Evolutionary conservation across 2,888 invertebrate species (phyloP), one percentile per base, ranked within the genome.

Genomic region (Tipula confusa): DNA sequence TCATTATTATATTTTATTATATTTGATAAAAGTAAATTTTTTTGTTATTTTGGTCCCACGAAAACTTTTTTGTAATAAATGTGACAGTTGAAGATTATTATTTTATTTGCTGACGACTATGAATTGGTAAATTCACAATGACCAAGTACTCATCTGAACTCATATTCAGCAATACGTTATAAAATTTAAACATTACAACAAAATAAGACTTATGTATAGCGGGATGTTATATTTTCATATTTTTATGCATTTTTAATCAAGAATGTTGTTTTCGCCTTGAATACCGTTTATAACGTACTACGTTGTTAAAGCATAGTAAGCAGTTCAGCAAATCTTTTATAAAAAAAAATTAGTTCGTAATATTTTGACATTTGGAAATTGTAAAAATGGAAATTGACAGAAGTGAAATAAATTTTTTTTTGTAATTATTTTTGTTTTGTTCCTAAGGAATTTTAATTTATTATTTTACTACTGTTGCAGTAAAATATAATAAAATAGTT

Each of bases 1-100:
- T 85, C 85, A 85, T 85, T 13, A 83, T 84, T 84, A 4, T 24
- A 24, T 64, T 64, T 64, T 24, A 24, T 64, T 11, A 9, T 24
- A 64, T 64, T 64, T 24, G 2, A 43, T 3, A 43, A 43, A 43
- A 43, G 3, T 15, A 6, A 36, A 43, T 15, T 15, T n/a, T n/a
- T n/a, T 1, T 43, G 15, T 6, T 3, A 15, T 43, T 43, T 43
- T 36, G 6, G n/a, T 36, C 1, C 15, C 15, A 15, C 43, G 43
- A 43, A 24, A 24, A 9, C 64, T 4, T 24, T 24, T 64, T 64
- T 9, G 7, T 64, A 64, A 64, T 64, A 24, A 64, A 64, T 24
- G 9, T 43, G 64, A 64, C 64, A 64, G 64, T 64, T 64, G 64
- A 64, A 24, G 64, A 6, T 24, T 64, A 24, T 64, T n/a, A n/a